Conservation (phyloP, 2,113 vertebrate species). For the Gallinago media region DNA sequence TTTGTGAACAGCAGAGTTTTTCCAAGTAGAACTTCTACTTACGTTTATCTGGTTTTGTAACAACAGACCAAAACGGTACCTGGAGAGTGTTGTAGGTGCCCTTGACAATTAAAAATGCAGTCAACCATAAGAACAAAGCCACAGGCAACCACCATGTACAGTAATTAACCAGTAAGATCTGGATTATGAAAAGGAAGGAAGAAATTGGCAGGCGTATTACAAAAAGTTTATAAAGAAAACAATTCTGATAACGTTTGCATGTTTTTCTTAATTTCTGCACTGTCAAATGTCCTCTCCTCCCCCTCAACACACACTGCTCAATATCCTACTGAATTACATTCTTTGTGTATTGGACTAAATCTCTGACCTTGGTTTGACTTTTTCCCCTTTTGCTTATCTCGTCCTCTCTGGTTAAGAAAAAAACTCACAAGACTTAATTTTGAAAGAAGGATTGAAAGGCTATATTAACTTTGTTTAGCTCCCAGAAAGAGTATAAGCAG, state of each 20-base stretch:
- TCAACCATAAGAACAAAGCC: background rate
- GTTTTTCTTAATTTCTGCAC: background rate
- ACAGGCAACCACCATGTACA: background rate
- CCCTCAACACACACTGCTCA: background rate
- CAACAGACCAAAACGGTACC: background rate
- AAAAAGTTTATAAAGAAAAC: background rate
- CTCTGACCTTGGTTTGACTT: background rate
- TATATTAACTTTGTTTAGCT: background rate
- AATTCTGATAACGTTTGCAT: background rate
- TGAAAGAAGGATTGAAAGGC: background rate
- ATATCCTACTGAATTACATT: background rate
- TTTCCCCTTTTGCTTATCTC: background rate
- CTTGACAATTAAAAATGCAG: constrained; percentile 29
- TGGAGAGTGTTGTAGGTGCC: background rate
- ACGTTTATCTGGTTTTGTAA: background rate
- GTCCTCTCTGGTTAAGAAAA: background rate
- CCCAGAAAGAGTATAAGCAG: background rate
- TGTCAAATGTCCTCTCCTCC: background rate
- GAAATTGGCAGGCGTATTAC: background rate
- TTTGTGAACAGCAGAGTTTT: background rate
- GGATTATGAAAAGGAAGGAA: background rate
- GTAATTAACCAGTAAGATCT: background rate
- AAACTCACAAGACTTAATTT: background rate
- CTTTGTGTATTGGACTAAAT: background rate
- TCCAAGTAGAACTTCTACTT: background rate